Evolutionary conservation across 2,888 invertebrate species (phyloP).

Genomic region (Deilephila porcellus): DNA sequence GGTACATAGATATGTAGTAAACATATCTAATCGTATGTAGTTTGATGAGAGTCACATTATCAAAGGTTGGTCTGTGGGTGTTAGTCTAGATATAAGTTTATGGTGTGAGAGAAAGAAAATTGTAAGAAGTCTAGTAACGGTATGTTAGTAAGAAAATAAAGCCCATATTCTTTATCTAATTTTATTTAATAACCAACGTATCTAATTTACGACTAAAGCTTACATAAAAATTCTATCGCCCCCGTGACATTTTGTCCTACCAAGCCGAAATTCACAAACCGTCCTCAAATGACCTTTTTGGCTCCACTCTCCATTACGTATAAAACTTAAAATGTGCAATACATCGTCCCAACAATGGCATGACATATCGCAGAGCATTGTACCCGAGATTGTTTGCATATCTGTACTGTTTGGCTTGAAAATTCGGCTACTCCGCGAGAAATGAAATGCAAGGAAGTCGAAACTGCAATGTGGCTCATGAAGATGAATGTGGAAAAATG

Average conservation of each 20-base stretch:
- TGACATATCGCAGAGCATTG: constrained; percentile 12
- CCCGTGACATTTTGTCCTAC: neutral
- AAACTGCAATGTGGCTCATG: constrained; percentile 2
- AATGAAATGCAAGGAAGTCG: constrained; percentile 4
- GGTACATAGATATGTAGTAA: neutral
- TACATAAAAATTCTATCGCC: neutral
- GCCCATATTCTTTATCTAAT: too few species aligned
- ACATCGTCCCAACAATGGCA: neutral
- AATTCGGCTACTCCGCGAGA: neutral
- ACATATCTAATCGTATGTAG: too few species aligned
- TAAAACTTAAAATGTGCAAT: neutral
- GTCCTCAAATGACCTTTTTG: neutral
- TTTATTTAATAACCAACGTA: too few species aligned
- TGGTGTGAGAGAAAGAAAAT: too few species aligned
- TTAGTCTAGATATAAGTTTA: too few species aligned
- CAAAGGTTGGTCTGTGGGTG: too few species aligned
- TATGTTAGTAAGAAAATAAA: too few species aligned
- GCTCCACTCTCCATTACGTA: neutral
- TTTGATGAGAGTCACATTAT: too few species aligned
- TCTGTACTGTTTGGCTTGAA: neutral
- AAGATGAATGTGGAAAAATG: neutral
- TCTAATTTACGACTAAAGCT: neutral
- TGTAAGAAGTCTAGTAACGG: too few species aligned
- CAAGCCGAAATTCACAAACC: constrained; percentile 18
- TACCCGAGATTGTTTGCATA: constrained; percentile 10